Conservation (phyloP, 1,140 invertebrate genomes). For the Fopius arisanus region DNA sequence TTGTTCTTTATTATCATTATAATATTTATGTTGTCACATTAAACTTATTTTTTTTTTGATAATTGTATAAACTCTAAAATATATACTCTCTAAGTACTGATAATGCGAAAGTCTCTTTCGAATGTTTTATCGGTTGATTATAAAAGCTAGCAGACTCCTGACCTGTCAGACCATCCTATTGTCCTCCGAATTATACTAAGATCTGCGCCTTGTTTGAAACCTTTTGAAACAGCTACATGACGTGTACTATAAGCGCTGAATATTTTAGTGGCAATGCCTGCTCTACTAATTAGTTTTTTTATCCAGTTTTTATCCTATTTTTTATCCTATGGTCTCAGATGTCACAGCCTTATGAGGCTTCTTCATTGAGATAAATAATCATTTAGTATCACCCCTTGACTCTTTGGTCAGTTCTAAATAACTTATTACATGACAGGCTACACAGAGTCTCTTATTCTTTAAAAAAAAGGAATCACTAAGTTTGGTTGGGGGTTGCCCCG, state of each 20-base stretch:
- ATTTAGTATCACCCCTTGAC: not conserved
- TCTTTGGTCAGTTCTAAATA: constrained; percentile 22
- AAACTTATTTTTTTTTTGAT: not conserved
- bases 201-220: constrained; percentile 1
- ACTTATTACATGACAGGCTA: not conserved
- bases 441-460: constrained; percentile 13
- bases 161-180: constrained; percentile 14
- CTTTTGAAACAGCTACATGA: constrained; percentile 21
- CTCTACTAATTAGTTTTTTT: constrained; percentile 2
- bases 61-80: not conserved
- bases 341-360: constrained; percentile 18
- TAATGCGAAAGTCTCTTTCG: constrained; percentile 16
- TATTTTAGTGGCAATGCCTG: not conserved
- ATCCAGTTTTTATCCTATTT: too few relatives aligned
- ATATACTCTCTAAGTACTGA: not conserved
- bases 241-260: constrained; percentile 20
- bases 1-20: too few relatives aligned
- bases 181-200: constrained; percentile 3
- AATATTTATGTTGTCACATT: not conserved
- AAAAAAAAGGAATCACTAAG: constrained; percentile 15
- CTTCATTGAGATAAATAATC: constrained; percentile 23
- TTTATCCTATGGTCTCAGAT: constrained; percentile 17
- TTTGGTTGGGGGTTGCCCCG: constrained; percentile 21
- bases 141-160: constrained; percentile 22
- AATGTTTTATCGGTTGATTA: constrained; percentile 9